Evolutionary conservation across 2,888 invertebrate species (phyloP), one percentile per base, ranked within the genome.

Genomic region (Ceratothoa steindachneri): DNA sequence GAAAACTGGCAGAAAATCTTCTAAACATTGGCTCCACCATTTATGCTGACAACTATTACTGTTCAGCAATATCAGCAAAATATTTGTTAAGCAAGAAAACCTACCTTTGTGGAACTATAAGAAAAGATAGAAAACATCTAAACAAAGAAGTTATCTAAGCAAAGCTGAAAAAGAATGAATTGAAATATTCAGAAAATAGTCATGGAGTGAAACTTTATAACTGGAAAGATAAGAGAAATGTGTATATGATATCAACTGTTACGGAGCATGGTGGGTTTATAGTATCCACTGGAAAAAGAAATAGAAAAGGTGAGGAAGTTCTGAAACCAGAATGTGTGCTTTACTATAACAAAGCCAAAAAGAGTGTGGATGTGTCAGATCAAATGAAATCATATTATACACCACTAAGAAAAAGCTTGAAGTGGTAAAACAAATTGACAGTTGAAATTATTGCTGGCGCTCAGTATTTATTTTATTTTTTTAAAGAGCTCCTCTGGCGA

Each of bases 61-160:
- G 22, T 27, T 73, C 67, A 27, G 69, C 60, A 15, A 27, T 55
- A 15, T 29, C 69, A 22, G 73, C 69, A 19, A 52, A 69, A 30
- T 69, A 73, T 65, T 22, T 73, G n/a, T 51, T 69, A 65, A 7
- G 2, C 7, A 73, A 73, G 69, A 69, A 69, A 64, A 73, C 73
- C 15, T 73, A 51, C 51, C 7, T 29, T 24, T 69, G 69, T 73
- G 73, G 73, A 41, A 73, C 73, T 27, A 30, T 69, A 60, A 1
- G 69, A 30, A 27, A 30, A 30, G 19, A 30, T 28, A 64, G 65
- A 22, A 73, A 69, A 69, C n/a, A 69, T 28, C 29, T 73, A 9
- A 30, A 29, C 65, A 31, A 64, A 73, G 73, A 73, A 41, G 73
- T 73, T 9, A 30, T 28, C n/a, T 24, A 55, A 41, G 31, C 65